A percentile compares a stretch with the other conserved stretches of the same genome.
Evolutionary conservation across 2,113 vertebrate species (phyloP).

Genomic region (Hippocampus barbouri): DNA sequence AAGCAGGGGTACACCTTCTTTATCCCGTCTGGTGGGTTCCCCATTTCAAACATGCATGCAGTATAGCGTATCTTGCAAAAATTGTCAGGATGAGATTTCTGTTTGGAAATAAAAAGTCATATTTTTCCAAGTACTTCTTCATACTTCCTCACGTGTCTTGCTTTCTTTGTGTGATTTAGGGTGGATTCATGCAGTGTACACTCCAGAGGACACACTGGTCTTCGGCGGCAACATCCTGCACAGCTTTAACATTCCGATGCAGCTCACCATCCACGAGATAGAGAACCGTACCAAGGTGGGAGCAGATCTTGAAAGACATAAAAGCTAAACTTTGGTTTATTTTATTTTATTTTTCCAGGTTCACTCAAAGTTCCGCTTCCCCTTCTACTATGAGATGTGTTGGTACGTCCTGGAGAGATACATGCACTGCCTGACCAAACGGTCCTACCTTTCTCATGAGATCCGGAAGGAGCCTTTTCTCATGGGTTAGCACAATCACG

Average conservation of each 20-base stretch:
- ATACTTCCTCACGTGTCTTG: background rate
- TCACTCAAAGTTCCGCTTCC: constrained; percentile 94
- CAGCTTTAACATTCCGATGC: constrained; percentile 99
- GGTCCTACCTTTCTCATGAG: constrained; percentile 85
- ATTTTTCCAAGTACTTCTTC: background rate
- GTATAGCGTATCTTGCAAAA: background rate
- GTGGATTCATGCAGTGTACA: constrained; percentile 98
- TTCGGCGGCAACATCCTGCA: constrained; percentile 98
- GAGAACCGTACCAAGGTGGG: constrained; percentile 93
- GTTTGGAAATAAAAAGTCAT: too few species aligned
- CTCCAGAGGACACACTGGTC: constrained; percentile 91
- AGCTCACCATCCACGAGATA: constrained; percentile 93
- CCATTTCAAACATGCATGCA: background rate
- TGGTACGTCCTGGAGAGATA: constrained; percentile 98
- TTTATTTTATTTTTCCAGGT: constrained; percentile 68
- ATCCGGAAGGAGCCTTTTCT: constrained; percentile 78
- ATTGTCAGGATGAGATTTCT: too few species aligned
- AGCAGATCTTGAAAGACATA: background rate
- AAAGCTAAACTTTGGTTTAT: background rate
- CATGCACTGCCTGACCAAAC: constrained; percentile 87
- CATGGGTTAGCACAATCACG: constrained; percentile 76
- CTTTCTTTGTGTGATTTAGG: constrained; percentile 64
- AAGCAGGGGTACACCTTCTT: constrained; percentile 94
- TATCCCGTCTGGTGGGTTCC: constrained; percentile 88
- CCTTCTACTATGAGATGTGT: constrained; percentile 98